phyloP scores from a whole-genome alignment of 2,113 vertebrate species.

The Ploceus nigricollis region DNA sequence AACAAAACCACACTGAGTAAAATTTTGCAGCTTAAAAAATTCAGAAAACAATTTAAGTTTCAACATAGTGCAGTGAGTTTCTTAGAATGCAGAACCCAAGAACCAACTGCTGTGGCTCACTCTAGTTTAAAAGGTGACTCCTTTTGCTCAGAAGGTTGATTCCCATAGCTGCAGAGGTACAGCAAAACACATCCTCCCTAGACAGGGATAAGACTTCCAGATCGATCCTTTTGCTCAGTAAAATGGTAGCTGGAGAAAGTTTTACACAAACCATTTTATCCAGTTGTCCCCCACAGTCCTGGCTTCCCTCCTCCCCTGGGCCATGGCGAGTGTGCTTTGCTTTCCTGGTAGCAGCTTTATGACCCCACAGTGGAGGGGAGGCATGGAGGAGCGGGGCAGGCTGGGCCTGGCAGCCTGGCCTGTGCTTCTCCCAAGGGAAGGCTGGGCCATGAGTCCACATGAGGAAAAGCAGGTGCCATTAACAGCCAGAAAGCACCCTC shows the following conservation, averaged over 20 bases:
- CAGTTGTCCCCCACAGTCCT: background rate
- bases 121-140: background rate
- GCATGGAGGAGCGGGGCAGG: background rate
- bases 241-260: conserved; percentile 14
- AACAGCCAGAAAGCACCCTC: background rate
- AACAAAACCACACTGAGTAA: background rate
- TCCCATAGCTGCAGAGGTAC: background rate
- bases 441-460: background rate
- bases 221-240: conserved; percentile 30
- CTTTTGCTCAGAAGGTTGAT: conserved; percentile 5
- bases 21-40: conserved; percentile 28
- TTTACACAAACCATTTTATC: background rate
- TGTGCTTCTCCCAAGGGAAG: background rate
- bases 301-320: background rate
- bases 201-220: background rate
- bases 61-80: background rate
- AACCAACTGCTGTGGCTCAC: background rate
- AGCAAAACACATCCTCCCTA: conserved; percentile 17
- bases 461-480: background rate
- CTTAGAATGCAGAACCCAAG: background rate
- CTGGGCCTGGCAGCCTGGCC: background rate
- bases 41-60: conserved; percentile 5
- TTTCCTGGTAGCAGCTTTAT: conserved; percentile 18
- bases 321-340: background rate
- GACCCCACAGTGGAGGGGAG: background rate